Base-by-base conservation (phyloP, 2,797 vertebrate genomes). In the Trachurus trachurus region DNA sequence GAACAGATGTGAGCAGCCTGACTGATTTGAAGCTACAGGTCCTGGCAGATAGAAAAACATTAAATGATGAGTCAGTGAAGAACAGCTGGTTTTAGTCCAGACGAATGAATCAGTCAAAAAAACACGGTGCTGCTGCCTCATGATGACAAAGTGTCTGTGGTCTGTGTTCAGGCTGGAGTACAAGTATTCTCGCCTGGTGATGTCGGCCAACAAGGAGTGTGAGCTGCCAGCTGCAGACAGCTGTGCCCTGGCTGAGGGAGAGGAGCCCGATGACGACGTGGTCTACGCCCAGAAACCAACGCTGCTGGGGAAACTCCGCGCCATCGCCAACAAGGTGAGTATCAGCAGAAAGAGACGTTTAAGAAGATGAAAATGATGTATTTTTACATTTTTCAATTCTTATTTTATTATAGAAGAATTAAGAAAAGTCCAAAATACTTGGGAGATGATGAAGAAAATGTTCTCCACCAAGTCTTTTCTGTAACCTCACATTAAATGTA, bases 171-270 rank as follows among this genome's bases (percentile, higher is more conserved):
- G 98, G 92, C 76, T 99, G 92, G 97, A 99, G 93, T 99, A 97
- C 87, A 99, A 99, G 86, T 99, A 99, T 94, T 99, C 98, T 53
- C 97, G 98, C 74, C 92, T 99, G 89, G 97, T 99, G 89, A 98
- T 99, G 96, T 97, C 97, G 0, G 95, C 97, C 2, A 99, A 97
- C 93, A 98, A 97, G 85, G 98, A 99, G 39, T 96, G 97, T 1
- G 98, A 99, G 79, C 95, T 99, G 52, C 98, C 97, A 47, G 97
- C 95, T 74, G 96, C 97, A 26, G 98, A 99, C 95, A 99, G 98
- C 93, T 99, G 98, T 73, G 98, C 95, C 63, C 96, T 99, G 93
- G 96, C 95, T 8, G 98, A 99, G 85, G 98, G 97, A 15, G 95
- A 96, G 70, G 95, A 96, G 72, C 85, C 89, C 0, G 98, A 99